Base-by-base conservation (phyloP, 2,113 vertebrate genomes). In the Strigops habroptila region DNA sequence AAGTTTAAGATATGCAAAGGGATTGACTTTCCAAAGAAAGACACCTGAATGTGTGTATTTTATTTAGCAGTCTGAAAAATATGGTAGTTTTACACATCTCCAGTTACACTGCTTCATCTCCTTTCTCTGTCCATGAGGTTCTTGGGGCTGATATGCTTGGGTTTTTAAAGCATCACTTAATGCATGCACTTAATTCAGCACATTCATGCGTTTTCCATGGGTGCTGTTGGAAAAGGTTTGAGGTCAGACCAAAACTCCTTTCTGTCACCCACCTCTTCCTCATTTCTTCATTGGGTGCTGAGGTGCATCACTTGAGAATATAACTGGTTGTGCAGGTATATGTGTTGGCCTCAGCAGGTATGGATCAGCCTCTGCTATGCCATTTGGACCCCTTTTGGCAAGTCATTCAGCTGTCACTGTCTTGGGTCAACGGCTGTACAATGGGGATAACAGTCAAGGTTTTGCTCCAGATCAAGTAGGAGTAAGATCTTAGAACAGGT, bases 401-500 rank as follows among this genome's bases (percentile, higher is more conserved):
- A 71, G 37, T 41, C 6, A 22, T 69, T 65, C 59, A 3, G 3
- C 44, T 90, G 31, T 31, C 22, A 7, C 22, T n/a, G 8, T 17
- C 31, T 19, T 39, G 10, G 23, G 8, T 48, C 27, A 74, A 13
- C 30, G 41, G 30, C 25, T 43, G 3, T 3, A 3, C 35, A 55
- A 12, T 17, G 10, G 2, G 1, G 11, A 35, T 11, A 43, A 63
- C 0, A 0, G 27, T 37, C 53, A 23, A 57, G 5, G 22, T 25
- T 77, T 65, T 77, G 18, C 41, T 84, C 27, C 33, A 78, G 15
- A 44, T 30, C 46, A 52, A 12, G 18, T 4, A 70, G 18, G 27
- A 92, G 7, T 21, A 41, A 79, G 5, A 9, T 82, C 15, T 68
- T 24, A 53, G 37, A n/a, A 35, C 2, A 37, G 9, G 6, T 75